Evolutionary conservation across 2,888 invertebrate genomes (phyloP).

Genomic region (Gonocerus acuteangulatus): DNA sequence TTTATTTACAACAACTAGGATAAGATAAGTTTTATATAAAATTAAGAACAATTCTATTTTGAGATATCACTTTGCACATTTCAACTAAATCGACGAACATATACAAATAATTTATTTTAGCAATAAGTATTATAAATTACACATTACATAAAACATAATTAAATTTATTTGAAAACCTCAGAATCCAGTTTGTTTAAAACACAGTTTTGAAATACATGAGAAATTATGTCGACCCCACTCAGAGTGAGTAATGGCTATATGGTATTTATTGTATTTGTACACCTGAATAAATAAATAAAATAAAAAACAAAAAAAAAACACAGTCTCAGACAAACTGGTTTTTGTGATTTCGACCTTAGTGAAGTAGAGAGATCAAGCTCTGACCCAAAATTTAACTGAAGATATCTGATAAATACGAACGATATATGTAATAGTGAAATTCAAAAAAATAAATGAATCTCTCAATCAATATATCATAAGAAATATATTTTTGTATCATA

Average conservation of each 20-base stretch:
- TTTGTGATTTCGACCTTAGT: not conserved
- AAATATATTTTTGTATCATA: constrained; percentile 11
- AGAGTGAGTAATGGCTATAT: no score
- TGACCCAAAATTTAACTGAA: constrained; percentile 11
- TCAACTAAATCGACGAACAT: constrained; percentile 25
- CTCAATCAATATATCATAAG: constrained; percentile 5
- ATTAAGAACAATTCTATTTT: constrained; percentile 22
- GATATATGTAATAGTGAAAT: not conserved
- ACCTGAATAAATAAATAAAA: not conserved
- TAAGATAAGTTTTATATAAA: constrained; percentile 22
- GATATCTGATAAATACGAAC: constrained; percentile 4
- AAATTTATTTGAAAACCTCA: constrained; percentile 17
- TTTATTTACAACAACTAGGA: constrained; percentile 24
- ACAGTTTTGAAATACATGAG: no score
- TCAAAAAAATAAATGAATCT: constrained; percentile 3
- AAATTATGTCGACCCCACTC: no score
- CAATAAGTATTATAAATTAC: constrained; percentile 25
- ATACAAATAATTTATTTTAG: constrained; percentile 26
- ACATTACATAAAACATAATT: constrained; percentile 21
- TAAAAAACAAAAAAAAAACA: not conserved
- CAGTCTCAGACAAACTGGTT: constrained; percentile 22
- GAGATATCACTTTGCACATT: constrained; percentile 26
- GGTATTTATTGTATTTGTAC: no score
- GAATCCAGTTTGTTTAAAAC: constrained; percentile 19
- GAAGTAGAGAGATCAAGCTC: constrained; percentile 14